phyloP scores from a whole-genome alignment of 2,888 invertebrate species.

The Caenorhabditis auriculariae region DNA sequence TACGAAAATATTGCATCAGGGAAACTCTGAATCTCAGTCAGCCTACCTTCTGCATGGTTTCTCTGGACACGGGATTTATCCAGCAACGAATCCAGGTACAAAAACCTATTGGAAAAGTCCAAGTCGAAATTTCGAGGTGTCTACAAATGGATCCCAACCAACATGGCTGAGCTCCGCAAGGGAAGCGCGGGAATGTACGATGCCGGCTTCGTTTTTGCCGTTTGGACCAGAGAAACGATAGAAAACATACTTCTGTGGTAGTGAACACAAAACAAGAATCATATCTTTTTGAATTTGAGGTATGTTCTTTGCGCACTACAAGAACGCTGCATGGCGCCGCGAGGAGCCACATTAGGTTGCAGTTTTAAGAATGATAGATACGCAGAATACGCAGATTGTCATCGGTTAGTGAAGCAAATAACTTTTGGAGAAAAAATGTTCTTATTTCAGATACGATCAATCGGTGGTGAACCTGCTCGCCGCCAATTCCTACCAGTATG shows the following conservation, averaged over 20 bases:
- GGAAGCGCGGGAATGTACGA: slow-evolving; percentile 55
- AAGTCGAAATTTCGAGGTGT: slow-evolving; percentile 57
- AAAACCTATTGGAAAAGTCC: no score
- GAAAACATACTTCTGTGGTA: slow-evolving; percentile 61
- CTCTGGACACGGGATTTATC: slow-evolving; percentile 48
- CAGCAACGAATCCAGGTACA: slow-evolving; percentile 46
- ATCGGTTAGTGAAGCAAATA: slow-evolving; percentile 56
- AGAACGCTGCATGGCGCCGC: slow-evolving; percentile 63
- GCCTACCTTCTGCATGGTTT: slow-evolving; percentile 42
- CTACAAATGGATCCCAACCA: slow-evolving; percentile 61
- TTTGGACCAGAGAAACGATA: slow-evolving; percentile 29
- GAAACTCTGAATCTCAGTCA: slow-evolving; percentile 8
- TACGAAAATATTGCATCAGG: no score
- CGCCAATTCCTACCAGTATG: slow-evolving; percentile 62
- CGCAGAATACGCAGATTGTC: slow-evolving; percentile 59
- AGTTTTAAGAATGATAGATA: slow-evolving; percentile 20
- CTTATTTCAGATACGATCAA: slow-evolving; percentile 47
- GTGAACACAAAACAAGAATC: neutral
- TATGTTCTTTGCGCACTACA: slow-evolving; percentile 63
- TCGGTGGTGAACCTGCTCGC: slow-evolving; percentile 65
- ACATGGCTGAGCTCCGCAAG: slow-evolving; percentile 46
- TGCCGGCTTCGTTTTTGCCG: slow-evolving; percentile 47
- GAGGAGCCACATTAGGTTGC: slow-evolving; percentile 23
- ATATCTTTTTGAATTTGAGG: slow-evolving; percentile 17
- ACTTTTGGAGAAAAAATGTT: neutral